These are phyloP conservation scores for Ptilonorhynchus violaceus DNA, from an alignment of 2,113 vertebrate genomes.

Conservation along the genomic window DNA sequence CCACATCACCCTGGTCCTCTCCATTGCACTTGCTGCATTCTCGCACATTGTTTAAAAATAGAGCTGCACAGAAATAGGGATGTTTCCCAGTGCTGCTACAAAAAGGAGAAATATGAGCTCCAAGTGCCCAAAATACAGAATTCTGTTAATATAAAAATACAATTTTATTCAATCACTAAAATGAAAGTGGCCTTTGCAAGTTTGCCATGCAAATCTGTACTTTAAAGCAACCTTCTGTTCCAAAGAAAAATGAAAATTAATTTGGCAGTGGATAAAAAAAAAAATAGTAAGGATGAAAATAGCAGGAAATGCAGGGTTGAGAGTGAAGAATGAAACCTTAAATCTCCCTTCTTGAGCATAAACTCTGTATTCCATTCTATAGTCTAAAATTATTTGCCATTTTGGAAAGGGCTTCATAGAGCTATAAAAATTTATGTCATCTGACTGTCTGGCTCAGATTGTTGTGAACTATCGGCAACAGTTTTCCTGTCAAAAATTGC, in stretches of 20 bases:
- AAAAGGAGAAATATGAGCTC: not conserved
- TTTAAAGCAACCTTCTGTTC: not conserved
- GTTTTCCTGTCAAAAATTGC: not conserved
- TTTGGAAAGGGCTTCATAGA: not conserved
- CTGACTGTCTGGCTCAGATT: not conserved
- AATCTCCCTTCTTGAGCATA: not conserved
- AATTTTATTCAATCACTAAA: not conserved
- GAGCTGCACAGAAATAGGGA: not conserved
- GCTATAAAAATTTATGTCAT: not conserved
- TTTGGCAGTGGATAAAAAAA: not conserved
- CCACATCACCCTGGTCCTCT: not conserved
- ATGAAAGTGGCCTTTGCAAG: not conserved
- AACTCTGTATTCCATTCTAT: not conserved
- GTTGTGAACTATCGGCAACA: not conserved
- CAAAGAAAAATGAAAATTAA: not conserved
- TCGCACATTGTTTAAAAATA: not conserved
- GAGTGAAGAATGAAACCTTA: not conserved
- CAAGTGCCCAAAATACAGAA: not conserved
- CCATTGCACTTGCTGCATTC: not conserved
- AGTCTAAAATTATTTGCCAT: not conserved
- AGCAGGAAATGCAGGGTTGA: not conserved
- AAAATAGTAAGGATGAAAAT: not conserved
- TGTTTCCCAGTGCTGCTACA: not conserved
- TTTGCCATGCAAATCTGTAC: not conserved
- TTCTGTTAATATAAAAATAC: not conserved